A percentile compares a stretch with the other conserved stretches of the same genome.
Evolutionary conservation across 2,888 invertebrate species (phyloP).

Genomic region (Ectemnius lituratus): DNA sequence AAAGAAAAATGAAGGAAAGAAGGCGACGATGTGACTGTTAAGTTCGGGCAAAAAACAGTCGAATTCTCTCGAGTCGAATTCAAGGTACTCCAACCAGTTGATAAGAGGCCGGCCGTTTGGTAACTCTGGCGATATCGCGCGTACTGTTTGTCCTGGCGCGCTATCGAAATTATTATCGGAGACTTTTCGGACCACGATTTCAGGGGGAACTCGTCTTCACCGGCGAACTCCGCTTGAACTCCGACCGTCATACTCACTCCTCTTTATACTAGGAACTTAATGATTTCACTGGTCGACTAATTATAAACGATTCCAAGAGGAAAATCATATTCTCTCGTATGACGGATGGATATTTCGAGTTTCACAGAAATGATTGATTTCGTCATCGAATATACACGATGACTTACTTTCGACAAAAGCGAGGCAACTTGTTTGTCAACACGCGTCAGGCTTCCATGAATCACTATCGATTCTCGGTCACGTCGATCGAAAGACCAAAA

Average conservation of each 20-base stretch:
- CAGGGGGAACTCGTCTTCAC: too few relatives aligned
- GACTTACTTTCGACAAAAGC: slow-evolving; percentile 9
- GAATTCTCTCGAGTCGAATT: not conserved
- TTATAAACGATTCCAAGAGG: too few relatives aligned
- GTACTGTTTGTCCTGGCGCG: slow-evolving; percentile 19
- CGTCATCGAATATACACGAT: not conserved
- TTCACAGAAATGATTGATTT: too few relatives aligned
- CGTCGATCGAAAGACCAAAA: too few relatives aligned
- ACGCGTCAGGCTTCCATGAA: slow-evolving; percentile 11
- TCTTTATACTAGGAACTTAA: too few relatives aligned
- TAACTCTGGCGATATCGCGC: slow-evolving; percentile 19
- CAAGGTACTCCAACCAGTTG: not conserved
- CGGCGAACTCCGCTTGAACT: too few relatives aligned
- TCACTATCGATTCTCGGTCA: slow-evolving; percentile 3
- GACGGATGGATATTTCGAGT: too few relatives aligned
- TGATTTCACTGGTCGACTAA: too few relatives aligned
- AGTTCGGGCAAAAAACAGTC: not conserved
- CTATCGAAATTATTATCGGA: slow-evolving; percentile 9
- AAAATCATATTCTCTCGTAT: too few relatives aligned
- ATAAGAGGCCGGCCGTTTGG: slow-evolving; percentile 10
- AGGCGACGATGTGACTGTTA: not conserved
- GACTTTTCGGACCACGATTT: too few relatives aligned
- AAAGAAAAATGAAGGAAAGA: not conserved
- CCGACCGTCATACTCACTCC: too few relatives aligned
- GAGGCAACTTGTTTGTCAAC: slow-evolving; percentile 3